phyloP scores from a whole-genome alignment of 2,113 vertebrate species.

The Fregetta grallaria region DNA sequence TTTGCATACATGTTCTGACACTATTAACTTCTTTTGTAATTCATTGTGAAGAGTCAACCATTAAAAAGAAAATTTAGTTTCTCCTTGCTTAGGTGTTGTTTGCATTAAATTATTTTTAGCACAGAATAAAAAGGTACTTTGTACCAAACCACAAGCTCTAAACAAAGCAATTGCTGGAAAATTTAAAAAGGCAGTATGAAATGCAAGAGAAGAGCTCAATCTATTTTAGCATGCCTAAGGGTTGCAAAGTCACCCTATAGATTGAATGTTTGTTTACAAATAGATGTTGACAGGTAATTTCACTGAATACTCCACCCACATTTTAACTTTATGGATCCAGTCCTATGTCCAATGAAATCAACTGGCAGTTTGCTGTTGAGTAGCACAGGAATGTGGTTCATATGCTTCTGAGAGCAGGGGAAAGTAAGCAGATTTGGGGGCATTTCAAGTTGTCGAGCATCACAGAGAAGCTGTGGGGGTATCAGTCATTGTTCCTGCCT shows the following conservation, averaged over 20 bases:
- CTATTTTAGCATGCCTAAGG: neutral
- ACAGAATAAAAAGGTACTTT: neutral
- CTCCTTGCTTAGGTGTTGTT: neutral
- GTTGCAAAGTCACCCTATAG: neutral
- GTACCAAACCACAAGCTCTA: neutral
- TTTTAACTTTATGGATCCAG: neutral
- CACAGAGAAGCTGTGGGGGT: neutral
- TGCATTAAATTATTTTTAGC: neutral
- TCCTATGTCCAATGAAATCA: neutral
- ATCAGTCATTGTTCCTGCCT: neutral
- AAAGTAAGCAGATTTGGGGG: neutral
- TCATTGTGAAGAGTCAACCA: neutral
- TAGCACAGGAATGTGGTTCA: neutral
- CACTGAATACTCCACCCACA: neutral
- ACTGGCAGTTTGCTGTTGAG: neutral
- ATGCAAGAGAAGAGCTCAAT: neutral
- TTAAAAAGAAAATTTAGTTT: neutral
- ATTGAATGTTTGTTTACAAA: constrained; percentile 23
- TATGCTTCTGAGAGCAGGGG: neutral
- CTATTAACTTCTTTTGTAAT: neutral
- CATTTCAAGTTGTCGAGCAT: neutral
- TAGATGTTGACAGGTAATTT: constrained; percentile 21
- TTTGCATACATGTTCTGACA: neutral
- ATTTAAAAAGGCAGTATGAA: neutral
- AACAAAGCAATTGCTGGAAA: neutral